phyloP scores from a whole-genome alignment of 2,797 vertebrate genomes.

The Sebastes steindachneri region DNA sequence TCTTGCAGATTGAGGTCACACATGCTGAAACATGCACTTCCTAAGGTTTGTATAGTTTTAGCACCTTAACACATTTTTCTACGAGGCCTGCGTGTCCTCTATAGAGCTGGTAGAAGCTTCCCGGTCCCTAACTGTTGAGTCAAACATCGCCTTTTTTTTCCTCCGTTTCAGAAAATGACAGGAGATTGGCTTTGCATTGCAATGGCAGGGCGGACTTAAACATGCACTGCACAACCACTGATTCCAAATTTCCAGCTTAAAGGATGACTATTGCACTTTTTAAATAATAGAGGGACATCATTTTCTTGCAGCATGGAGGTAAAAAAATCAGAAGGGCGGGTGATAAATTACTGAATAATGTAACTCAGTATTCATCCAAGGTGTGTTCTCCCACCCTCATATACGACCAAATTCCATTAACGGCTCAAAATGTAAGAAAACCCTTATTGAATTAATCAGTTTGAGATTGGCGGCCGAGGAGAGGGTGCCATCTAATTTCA shows the following conservation, averaged over 20 bases:
- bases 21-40: conserved; percentile 50
- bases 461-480: conserved; percentile 70
- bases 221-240: neutral
- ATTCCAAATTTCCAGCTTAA: neutral
- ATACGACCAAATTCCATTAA: conserved; percentile 74
- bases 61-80: neutral
- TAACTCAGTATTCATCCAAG: conserved; percentile 60
- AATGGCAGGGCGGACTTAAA: neutral
- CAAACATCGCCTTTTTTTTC: neutral
- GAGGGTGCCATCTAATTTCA: conserved; percentile 81
- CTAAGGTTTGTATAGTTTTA: conserved; percentile 18
- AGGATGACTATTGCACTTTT: conserved; percentile 29
- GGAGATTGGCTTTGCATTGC: neutral
- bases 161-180: neutral
- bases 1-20: conserved; percentile 66
- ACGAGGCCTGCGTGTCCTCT: neutral
- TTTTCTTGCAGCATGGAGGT: conserved; percentile 21
- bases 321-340: conserved; percentile 1
- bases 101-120: neutral
- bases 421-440: conserved; percentile 73
- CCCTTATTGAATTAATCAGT: conserved; percentile 81
- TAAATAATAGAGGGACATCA: conserved; percentile 22
- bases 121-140: neutral
- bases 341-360: conserved; percentile 52
- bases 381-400: conserved; percentile 61